Evolutionary conservation across 2,888 invertebrate species (phyloP).

Genomic region (Marasmarcha lunaedactyla): DNA sequence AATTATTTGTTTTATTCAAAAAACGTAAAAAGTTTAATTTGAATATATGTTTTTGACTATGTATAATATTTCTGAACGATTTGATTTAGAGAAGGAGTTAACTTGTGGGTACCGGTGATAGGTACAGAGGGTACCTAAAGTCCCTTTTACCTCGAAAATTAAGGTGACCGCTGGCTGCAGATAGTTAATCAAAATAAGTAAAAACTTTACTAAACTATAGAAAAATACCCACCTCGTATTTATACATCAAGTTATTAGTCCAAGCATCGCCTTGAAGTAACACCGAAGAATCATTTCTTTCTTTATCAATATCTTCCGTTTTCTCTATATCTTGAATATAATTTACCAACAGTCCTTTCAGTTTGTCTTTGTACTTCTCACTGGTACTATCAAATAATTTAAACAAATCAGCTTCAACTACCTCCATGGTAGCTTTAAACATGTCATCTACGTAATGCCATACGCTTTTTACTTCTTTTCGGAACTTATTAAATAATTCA

Average conservation of each 20-base stretch:
- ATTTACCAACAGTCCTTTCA: not conserved
- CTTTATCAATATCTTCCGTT: not conserved
- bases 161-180: too few species aligned
- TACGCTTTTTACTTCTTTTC: not conserved
- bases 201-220: too few species aligned
- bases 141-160: too few species aligned
- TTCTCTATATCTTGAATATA: too few species aligned
- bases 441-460: not conserved
- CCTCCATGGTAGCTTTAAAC: not conserved
- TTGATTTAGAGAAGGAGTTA: too few species aligned
- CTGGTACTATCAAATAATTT: constrained; percentile 20
- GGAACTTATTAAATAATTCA: not conserved
- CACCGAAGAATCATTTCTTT: constrained; percentile 17
- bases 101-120: too few species aligned
- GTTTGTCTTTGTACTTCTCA: constrained; percentile 4
- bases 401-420: not conserved
- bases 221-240: constrained; percentile 19
- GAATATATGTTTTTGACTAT: too few species aligned
- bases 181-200: too few species aligned
- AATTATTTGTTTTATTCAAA: too few species aligned
- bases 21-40: too few species aligned
- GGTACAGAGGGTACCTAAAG: too few species aligned
- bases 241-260: constrained; percentile 37
- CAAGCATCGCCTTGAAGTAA: constrained; percentile 36
- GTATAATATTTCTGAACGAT: too few species aligned